Percentiles rank a stretch among this genome's conserved stretches.
These are phyloP conservation scores for Momotus momota DNA, from an alignment of 2,797 vertebrate genomes.

Conservation along the genomic window DNA sequence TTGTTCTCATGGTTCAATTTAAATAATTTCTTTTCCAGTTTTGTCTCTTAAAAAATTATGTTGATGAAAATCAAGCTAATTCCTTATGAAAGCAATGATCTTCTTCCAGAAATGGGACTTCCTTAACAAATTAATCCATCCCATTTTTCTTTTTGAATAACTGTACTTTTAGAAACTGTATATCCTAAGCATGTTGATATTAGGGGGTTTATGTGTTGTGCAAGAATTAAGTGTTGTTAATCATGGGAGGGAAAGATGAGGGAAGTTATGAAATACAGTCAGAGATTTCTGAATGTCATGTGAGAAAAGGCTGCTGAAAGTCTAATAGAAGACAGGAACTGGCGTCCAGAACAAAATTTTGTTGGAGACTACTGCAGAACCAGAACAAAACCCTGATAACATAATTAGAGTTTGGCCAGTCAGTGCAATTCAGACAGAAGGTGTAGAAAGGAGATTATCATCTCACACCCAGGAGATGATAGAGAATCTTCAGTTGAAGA, in stretches of 20 bases:
- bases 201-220: not conserved
- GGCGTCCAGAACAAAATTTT: not conserved
- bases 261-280: not conserved
- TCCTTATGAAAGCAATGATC: not conserved
- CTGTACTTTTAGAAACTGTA: not conserved
- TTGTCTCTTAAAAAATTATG: not conserved
- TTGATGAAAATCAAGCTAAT: not conserved
- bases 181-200: not conserved
- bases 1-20: not conserved
- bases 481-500: not conserved
- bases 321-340: not conserved
- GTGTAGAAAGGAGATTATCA: conserved; percentile 9
- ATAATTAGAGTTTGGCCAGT: not conserved
- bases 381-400: conserved; percentile 8
- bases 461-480: not conserved
- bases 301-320: conserved; percentile 3
- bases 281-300: not conserved
- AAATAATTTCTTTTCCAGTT: not conserved
- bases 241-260: not conserved
- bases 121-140: not conserved
- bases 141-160: not conserved
- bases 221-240: not conserved
- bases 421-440: not conserved
- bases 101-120: not conserved
- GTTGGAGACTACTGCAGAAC: not conserved